A percentile compares a stretch with the other conserved stretches of the same genome.
phyloP scores from a whole-genome alignment of 2,797 vertebrate species.

The Ara ararauna region DNA sequence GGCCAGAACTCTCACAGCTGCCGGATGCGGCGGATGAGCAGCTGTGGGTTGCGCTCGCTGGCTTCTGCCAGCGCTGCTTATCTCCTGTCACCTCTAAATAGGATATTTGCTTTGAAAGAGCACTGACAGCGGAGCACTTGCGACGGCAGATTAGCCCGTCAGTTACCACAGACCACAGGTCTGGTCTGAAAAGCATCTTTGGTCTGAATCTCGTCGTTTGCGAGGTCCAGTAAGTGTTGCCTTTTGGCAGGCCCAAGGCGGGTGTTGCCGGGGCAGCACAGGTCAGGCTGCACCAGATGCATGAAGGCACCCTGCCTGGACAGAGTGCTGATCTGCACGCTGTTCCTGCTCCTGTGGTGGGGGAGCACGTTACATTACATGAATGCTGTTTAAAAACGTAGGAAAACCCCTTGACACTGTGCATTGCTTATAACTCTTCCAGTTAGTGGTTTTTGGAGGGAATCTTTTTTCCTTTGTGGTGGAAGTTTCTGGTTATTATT shows the following conservation, averaged over 20 bases:
- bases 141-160: neutral
- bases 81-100: neutral
- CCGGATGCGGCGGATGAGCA: rapidly evolving
- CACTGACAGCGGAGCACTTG: rapidly evolving
- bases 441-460: neutral
- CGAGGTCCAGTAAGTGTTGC: neutral
- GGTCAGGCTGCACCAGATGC: neutral
- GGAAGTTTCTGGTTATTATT: neutral
- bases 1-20: neutral
- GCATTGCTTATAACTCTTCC: neutral
- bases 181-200: neutral
- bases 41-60: neutral
- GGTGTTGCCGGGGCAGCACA: neutral
- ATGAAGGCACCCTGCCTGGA: rapidly evolving
- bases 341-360: neutral
- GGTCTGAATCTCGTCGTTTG: neutral
- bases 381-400: neutral
- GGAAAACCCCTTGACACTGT: too few relatives aligned
- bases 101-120: neutral
- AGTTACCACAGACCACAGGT: neutral
- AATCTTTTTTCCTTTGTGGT: neutral
- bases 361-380: rapidly evolving
- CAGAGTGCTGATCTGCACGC: rapidly evolving
- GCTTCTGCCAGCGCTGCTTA: neutral
- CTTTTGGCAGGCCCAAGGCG: rapidly evolving